phyloP scores from a whole-genome alignment of 2,797 vertebrate species.

The Anguilla obscura region DNA sequence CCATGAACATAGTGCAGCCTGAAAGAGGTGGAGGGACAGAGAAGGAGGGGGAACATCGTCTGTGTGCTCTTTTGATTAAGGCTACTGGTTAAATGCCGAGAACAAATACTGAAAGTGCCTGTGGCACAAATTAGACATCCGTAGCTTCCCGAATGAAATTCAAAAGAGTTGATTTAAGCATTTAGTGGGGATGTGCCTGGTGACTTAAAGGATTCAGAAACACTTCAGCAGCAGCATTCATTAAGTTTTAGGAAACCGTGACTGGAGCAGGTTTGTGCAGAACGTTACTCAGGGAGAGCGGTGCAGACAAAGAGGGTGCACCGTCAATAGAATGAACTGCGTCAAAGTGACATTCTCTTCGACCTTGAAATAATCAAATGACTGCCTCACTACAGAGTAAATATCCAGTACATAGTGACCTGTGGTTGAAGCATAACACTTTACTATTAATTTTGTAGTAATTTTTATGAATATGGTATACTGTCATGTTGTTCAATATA shows the following conservation, averaged over 20 bases:
- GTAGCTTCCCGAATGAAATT: constrained; percentile 78
- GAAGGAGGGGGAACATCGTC: constrained; percentile 71
- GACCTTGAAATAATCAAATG: constrained; percentile 44
- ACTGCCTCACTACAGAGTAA: constrained; percentile 33
- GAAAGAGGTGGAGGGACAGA: constrained; percentile 69
- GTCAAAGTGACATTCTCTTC: constrained; percentile 45
- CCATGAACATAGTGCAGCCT: constrained; percentile 83
- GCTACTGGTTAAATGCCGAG: constrained; percentile 72
- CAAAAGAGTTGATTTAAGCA: constrained; percentile 79
- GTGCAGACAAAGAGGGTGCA: constrained; percentile 28
- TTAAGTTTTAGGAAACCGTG: constrained; percentile 69
- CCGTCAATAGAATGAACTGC: constrained; percentile 41
- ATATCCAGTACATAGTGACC: background rate
- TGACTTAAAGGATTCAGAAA: constrained; percentile 72
- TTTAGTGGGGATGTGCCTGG: constrained; percentile 71
- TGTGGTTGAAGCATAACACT: background rate
- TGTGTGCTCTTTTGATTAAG: constrained; percentile 81
- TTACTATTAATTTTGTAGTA: background rate
- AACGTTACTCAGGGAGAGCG: constrained; percentile 54
- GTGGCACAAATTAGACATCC: constrained; percentile 79
- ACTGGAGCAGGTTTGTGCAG: constrained; percentile 58
- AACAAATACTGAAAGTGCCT: constrained; percentile 80
- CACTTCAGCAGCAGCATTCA: constrained; percentile 68
- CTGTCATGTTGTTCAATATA: background rate
- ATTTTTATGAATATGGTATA: background rate